Evolutionary conservation across 2,113 vertebrate species (phyloP).

Genomic region (Dicentrarchus labrax): DNA sequence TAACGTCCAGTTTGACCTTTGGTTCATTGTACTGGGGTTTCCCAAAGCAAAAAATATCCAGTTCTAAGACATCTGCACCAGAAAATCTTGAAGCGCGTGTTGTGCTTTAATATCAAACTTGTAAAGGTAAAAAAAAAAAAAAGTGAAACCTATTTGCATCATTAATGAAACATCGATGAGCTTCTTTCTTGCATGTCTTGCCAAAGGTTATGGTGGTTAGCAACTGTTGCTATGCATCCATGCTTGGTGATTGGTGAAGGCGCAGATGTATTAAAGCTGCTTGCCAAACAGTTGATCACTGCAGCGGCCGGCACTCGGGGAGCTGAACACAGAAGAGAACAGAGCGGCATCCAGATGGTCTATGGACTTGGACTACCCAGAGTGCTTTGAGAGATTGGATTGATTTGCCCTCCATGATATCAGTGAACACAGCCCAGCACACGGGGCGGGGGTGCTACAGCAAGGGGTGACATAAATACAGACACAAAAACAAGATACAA

Average conservation of each 20-base stretch:
- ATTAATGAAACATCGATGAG: conserved; percentile 31
- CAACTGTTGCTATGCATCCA: conserved; percentile 68
- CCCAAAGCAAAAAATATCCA: not conserved
- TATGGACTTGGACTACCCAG: conserved; percentile 70
- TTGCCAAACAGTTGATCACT: conserved; percentile 68
- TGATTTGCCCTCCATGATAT: conserved; percentile 77
- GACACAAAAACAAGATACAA: conserved; percentile 55
- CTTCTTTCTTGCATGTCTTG: conserved; percentile 33
- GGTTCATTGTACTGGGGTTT: not conserved
- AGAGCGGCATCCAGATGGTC: conserved; percentile 77
- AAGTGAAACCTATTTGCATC: conserved; percentile 10
- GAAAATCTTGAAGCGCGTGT: not conserved
- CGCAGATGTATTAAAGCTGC: conserved; percentile 43
- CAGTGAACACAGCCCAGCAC: conserved; percentile 57
- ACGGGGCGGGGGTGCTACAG: conserved; percentile 20
- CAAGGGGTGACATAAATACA: conserved; percentile 55
- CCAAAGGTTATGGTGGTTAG: conserved; percentile 59
- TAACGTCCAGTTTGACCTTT: conserved; percentile 23
- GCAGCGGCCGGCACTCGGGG: conserved; percentile 62
- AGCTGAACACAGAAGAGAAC: conserved; percentile 64
- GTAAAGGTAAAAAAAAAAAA: not conserved
- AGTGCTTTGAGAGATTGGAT: conserved; percentile 79
- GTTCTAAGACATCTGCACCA: not conserved
- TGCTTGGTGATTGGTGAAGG: conserved; percentile 48
- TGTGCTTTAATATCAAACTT: conserved; percentile 7